phyloP scores from a whole-genome alignment of 2,888 invertebrate species.

The Drosophila helvetica region DNA sequence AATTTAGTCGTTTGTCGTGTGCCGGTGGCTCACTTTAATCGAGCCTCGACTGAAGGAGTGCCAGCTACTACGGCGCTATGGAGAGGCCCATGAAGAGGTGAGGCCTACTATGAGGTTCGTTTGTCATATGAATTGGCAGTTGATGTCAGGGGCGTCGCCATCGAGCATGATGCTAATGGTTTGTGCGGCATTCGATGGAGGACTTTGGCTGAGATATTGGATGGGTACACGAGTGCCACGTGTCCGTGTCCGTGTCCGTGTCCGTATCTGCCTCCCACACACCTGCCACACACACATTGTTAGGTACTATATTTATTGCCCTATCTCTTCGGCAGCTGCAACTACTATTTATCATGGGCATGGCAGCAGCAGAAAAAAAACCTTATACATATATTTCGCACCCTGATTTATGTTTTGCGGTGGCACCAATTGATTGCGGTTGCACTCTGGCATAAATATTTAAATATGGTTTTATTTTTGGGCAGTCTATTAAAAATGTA shows the following conservation, averaged over 20 bases:
- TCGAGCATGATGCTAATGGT: slow-evolving; percentile 14
- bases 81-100: neutral
- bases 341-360: slow-evolving; percentile 67
- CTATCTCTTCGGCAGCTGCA: slow-evolving; percentile 17
- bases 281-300: neutral
- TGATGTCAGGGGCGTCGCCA: slow-evolving; percentile 49
- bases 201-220: neutral
- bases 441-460: slow-evolving; percentile 54
- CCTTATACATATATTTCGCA: slow-evolving; percentile 36
- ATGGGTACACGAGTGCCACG: slow-evolving; percentile 48
- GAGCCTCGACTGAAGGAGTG: slow-evolving; percentile 37
- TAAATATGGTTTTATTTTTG: slow-evolving; percentile 27
- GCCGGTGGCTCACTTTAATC: slow-evolving; percentile 52
- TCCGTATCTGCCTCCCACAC: neutral
- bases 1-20: slow-evolving; percentile 38
- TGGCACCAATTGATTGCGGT: slow-evolving; percentile 54
- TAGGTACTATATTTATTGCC: slow-evolving; percentile 27
- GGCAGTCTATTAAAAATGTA: slow-evolving; percentile 35
- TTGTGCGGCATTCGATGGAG: slow-evolving; percentile 15
- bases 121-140: slow-evolving; percentile 51
- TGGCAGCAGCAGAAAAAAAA: slow-evolving; percentile 15
- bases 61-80: neutral
- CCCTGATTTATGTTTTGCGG: slow-evolving; percentile 55
- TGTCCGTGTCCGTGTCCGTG: slow-evolving; percentile 63
- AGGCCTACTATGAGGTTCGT: slow-evolving; percentile 23